phyloP scores from a whole-genome alignment of 2,113 vertebrate species.

The Megaceryle maxima region DNA sequence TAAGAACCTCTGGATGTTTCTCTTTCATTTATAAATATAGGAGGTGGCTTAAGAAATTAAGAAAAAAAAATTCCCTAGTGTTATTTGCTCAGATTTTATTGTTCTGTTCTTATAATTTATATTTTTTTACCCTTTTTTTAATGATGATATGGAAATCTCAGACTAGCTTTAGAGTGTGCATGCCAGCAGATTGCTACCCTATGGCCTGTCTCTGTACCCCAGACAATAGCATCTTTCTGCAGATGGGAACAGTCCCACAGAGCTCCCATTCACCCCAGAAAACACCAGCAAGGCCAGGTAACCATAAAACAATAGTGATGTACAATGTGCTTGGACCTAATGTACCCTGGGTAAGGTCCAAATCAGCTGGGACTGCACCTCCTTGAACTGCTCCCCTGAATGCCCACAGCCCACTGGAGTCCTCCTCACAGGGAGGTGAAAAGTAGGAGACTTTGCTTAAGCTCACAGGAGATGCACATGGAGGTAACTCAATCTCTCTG shows the following conservation, averaged over 20 bases:
- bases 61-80: not conserved
- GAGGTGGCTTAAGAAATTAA: not conserved
- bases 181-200: not conserved
- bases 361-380: not conserved
- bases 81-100: not conserved
- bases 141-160: not conserved
- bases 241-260: not conserved
- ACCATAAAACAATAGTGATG: fast-evolving
- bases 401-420: not conserved
- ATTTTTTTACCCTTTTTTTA: not conserved
- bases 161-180: not conserved
- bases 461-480: fast-evolving
- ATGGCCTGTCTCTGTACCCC: not conserved
- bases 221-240: not conserved
- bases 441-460: not conserved
- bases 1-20: not conserved
- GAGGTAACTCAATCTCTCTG: not conserved
- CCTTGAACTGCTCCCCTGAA: not conserved
- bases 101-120: not conserved
- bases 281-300: not conserved
- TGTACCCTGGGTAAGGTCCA: not conserved
- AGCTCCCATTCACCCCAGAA: not conserved
- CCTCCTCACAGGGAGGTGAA: fast-evolving
- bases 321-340: not conserved
- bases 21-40: not conserved